A percentile compares a stretch with the other conserved stretches of the same genome.
phyloP scores from a whole-genome alignment of 2,113 vertebrate species.

The Hippolais icterina region DNA sequence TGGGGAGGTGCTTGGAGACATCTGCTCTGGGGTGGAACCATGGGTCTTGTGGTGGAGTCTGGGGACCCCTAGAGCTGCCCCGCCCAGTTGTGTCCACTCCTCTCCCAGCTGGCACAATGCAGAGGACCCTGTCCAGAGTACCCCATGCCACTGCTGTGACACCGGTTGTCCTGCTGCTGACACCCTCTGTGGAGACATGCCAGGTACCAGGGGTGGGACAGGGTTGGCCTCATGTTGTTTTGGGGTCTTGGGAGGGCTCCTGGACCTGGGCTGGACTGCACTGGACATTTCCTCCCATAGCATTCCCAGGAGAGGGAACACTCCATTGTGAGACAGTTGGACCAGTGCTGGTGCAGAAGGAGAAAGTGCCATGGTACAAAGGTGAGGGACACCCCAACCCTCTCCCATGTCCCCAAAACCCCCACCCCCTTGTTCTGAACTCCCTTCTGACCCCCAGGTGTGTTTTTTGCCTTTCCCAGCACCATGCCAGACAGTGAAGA shows the following conservation, averaged over 20 bases:
- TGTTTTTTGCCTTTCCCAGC: not conserved
- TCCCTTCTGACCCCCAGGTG: not conserved
- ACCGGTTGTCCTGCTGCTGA: not conserved
- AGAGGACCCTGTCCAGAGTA: not conserved
- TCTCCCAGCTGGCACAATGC: conserved; percentile 25
- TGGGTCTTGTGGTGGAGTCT: not conserved
- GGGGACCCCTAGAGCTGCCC: not conserved
- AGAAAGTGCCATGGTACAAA: not conserved
- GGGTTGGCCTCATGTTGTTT: rapidly evolving
- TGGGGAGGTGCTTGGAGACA: not conserved
- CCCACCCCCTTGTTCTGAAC: rapidly evolving
- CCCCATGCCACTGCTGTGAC: conserved; percentile 22
- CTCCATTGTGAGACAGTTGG: not conserved
- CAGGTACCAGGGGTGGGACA: not conserved
- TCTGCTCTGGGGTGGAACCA: not conserved
- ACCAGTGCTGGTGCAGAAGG: not conserved
- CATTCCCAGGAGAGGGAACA: not conserved
- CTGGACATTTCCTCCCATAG: not conserved
- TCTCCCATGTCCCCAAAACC: not conserved
- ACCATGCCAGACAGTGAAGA: rapidly evolving
- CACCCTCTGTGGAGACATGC: not conserved
- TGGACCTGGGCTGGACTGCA: not conserved
- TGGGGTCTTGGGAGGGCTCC: not conserved
- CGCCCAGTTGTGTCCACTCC: not conserved
- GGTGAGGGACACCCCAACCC: not conserved